Percentiles rank a stretch among this genome's conserved stretches.
Evolutionary conservation across 2,888 invertebrate species (phyloP).

Genomic region (Odontocolon sp.): DNA sequence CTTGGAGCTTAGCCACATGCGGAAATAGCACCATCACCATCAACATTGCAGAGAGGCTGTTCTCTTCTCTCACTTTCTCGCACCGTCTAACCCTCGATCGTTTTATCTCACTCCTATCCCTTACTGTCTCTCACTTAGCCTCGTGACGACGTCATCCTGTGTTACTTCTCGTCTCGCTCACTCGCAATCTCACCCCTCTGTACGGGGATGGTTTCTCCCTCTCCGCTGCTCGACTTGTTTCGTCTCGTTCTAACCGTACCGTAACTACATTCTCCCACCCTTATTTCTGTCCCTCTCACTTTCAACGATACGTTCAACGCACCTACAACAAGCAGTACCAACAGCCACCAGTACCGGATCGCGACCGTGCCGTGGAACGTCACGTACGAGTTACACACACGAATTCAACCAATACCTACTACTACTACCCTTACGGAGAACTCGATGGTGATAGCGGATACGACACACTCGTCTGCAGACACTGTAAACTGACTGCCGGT

Average conservation of each 20-base stretch:
- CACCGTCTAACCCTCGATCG: slow-evolving; percentile 49
- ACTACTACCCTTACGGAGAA: slow-evolving; percentile 3
- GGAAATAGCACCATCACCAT: slow-evolving; percentile 11
- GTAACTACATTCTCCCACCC: slow-evolving; percentile 49
- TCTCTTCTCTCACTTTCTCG: slow-evolving; percentile 48
- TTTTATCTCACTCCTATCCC: slow-evolving; percentile 55
- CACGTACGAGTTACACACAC: neutral
- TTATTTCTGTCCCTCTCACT: slow-evolving; percentile 40
- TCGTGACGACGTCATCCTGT: slow-evolving; percentile 48
- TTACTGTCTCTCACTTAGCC: slow-evolving; percentile 52
- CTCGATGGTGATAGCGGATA: no score
- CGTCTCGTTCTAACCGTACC: slow-evolving; percentile 38
- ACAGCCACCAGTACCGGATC: slow-evolving; percentile 1
- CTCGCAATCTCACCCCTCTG: slow-evolving; percentile 53
- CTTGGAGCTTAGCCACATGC: slow-evolving; percentile 53
- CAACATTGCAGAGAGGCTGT: slow-evolving; percentile 24
- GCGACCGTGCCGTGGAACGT: slow-evolving; percentile 21
- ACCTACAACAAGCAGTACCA: slow-evolving; percentile 1
- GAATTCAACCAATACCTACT: slow-evolving; percentile 17
- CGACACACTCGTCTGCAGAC: slow-evolving; percentile 7
- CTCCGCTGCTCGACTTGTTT: slow-evolving; percentile 19
- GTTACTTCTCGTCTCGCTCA: slow-evolving; percentile 33
- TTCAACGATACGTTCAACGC: neutral
- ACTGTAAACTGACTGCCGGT: slow-evolving; percentile 5
- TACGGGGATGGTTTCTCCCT: no score